A percentile compares a stretch with the other conserved stretches of the same genome.
Evolutionary conservation across 2,888 invertebrate species (phyloP).

Genomic region (Caenorhabditis macrosperma): DNA sequence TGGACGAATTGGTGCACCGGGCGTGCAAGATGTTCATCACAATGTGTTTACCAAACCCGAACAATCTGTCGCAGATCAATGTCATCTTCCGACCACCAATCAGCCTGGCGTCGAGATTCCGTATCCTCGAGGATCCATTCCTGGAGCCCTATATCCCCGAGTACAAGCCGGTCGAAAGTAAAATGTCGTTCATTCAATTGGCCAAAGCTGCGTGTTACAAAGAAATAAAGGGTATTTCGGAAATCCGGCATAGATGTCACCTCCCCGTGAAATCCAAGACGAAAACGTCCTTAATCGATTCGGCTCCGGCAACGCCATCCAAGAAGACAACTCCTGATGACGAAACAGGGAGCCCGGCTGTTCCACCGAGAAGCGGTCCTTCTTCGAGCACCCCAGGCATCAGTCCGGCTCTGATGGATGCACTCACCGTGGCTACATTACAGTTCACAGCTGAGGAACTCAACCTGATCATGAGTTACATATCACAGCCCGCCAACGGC

Average conservation of each 20-base stretch:
- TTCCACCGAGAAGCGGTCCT: too few relatives aligned
- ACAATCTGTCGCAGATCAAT: not conserved
- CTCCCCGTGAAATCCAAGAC: not conserved
- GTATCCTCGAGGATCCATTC: not conserved
- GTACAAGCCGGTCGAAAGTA: not conserved
- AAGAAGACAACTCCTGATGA: too few relatives aligned
- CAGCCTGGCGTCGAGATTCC: not conserved
- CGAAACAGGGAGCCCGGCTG: too few relatives aligned
- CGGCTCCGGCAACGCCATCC: too few relatives aligned
- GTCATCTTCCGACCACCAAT: conserved; percentile 11
- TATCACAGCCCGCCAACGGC: too few relatives aligned
- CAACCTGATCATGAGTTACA: too few relatives aligned
- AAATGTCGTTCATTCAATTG: not conserved
- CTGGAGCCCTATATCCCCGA: not conserved
- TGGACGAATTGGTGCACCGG: not conserved
- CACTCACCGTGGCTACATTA: too few relatives aligned
- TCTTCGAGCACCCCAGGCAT: too few relatives aligned
- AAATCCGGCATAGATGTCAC: not conserved
- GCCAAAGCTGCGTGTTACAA: not conserved
- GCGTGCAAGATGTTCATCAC: conserved; percentile 1
- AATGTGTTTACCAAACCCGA: conserved; percentile 4
- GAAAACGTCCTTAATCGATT: too few relatives aligned
- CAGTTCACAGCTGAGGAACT: too few relatives aligned
- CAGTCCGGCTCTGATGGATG: too few relatives aligned
- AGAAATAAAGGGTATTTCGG: not conserved